Evolutionary conservation across 2,888 invertebrate genomes (phyloP).

Genomic region (Torymus auratus): DNA sequence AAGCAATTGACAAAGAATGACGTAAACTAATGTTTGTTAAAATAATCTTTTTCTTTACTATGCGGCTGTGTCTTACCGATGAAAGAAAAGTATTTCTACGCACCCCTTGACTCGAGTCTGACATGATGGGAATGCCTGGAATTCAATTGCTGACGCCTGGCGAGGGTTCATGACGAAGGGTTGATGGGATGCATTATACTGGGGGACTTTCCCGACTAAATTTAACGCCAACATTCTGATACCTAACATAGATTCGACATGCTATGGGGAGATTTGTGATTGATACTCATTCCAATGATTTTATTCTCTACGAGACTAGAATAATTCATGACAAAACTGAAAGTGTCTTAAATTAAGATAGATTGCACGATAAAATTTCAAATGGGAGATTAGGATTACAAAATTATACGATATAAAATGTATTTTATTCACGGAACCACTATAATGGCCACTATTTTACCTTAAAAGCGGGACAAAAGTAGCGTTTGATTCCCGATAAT

Average conservation of each 20-base stretch:
- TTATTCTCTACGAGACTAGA: conserved; percentile 22
- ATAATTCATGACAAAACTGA: background rate
- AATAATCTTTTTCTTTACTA: too few species aligned
- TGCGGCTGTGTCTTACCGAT: too few species aligned
- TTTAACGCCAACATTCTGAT: conserved; percentile 40
- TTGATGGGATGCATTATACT: conserved; percentile 73
- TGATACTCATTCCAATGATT: conserved; percentile 14
- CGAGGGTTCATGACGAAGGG: conserved; percentile 70
- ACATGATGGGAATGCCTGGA: conserved; percentile 65
- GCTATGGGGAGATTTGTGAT: background rate
- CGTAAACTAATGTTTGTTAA: too few species aligned
- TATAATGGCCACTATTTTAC: too few species aligned
- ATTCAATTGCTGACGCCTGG: conserved; percentile 68
- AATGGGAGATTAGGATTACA: too few species aligned
- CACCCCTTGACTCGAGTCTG: conserved; percentile 43
- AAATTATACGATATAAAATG: too few species aligned
- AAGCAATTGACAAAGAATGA: too few species aligned
- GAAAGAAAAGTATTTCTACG: background rate
- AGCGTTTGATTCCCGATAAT: too few species aligned
- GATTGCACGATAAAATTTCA: too few species aligned
- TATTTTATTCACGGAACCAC: too few species aligned
- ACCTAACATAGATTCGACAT: conserved; percentile 42
- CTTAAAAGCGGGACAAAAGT: too few species aligned
- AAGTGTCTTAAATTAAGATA: too few species aligned
- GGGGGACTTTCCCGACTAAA: conserved; percentile 15